Evolutionary conservation across 2,113 vertebrate species (phyloP).

Genomic region (Morone chrysops): DNA sequence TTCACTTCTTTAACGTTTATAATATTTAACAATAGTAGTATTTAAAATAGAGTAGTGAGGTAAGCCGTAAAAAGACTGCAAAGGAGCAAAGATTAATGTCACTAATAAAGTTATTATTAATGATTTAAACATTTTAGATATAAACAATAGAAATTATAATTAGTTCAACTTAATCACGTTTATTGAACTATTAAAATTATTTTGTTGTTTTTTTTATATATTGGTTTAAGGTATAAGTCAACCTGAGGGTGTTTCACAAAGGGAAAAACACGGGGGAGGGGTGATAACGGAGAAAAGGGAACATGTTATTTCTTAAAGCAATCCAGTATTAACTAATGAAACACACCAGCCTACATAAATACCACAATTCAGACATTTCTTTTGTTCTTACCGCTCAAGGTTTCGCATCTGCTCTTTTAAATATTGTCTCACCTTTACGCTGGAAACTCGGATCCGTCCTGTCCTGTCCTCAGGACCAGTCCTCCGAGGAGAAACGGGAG

Average conservation of each 20-base stretch:
- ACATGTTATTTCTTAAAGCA: no score
- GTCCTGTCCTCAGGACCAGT: neutral
- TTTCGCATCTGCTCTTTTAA: neutral
- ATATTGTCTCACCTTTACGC: conserved; percentile 44
- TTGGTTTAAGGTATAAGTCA: no score
- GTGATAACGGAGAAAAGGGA: no score
- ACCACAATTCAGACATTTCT: neutral
- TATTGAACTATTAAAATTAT: no score
- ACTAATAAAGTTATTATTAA: neutral
- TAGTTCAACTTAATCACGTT: neutral
- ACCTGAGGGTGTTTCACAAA: neutral
- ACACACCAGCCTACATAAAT: neutral
- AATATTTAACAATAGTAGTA: no score
- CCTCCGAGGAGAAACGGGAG: neutral
- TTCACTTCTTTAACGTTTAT: no score
- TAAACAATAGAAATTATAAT: neutral
- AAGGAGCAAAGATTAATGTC: neutral
- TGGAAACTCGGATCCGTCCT: conserved; percentile 1
- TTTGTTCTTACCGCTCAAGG: neutral
- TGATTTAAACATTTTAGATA: neutral
- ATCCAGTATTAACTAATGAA: no score
- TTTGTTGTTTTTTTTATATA: no score
- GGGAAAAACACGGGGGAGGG: no score
- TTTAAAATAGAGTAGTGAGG: no score
- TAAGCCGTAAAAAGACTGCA: no score